phyloP scores from a whole-genome alignment of 2,888 invertebrate genomes.

The Cataglyphis livida region DNA sequence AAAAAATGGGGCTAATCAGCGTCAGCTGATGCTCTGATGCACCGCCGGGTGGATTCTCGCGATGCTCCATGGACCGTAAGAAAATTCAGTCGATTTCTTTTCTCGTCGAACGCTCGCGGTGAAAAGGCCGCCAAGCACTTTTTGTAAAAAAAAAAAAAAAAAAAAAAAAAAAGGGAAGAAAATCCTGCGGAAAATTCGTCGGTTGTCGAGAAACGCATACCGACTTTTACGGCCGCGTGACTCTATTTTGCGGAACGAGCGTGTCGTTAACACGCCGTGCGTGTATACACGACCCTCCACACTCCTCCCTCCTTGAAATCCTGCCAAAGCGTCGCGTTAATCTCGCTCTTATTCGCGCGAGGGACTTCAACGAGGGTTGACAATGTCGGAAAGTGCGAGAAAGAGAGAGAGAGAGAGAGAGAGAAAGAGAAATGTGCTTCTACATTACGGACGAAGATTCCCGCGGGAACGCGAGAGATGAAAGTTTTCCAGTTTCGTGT shows the following conservation, averaged over 20 bases:
- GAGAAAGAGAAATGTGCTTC: not conserved
- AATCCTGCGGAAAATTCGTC: constrained; percentile 48
- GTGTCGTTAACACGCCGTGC: constrained; percentile 58
- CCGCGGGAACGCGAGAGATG: constrained; percentile 56
- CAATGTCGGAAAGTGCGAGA: not conserved
- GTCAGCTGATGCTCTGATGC: constrained; percentile 29
- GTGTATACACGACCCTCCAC: constrained; percentile 41
- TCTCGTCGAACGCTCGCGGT: constrained; percentile 47
- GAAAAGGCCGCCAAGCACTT: constrained; percentile 9
- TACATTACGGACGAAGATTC: constrained; percentile 31
- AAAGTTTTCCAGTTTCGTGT: constrained; percentile 56
- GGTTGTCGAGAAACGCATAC: constrained; percentile 29
- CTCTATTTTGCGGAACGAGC: constrained; percentile 65
- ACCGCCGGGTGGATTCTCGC: not conserved
- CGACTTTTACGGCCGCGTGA: constrained; percentile 54
- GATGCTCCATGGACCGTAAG: constrained; percentile 21
- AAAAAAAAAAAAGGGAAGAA: constrained; percentile 27
- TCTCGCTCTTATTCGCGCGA: constrained; percentile 71
- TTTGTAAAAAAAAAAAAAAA: no score
- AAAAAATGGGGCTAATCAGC: constrained; percentile 37
- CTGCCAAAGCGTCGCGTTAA: constrained; percentile 75
- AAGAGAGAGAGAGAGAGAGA: not conserved
- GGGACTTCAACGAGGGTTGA: constrained; percentile 61
- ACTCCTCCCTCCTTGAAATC: constrained; percentile 64
- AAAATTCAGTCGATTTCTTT: constrained; percentile 40